phyloP scores from a whole-genome alignment of 2,888 invertebrate genomes.

The Steromphala cineraria region DNA sequence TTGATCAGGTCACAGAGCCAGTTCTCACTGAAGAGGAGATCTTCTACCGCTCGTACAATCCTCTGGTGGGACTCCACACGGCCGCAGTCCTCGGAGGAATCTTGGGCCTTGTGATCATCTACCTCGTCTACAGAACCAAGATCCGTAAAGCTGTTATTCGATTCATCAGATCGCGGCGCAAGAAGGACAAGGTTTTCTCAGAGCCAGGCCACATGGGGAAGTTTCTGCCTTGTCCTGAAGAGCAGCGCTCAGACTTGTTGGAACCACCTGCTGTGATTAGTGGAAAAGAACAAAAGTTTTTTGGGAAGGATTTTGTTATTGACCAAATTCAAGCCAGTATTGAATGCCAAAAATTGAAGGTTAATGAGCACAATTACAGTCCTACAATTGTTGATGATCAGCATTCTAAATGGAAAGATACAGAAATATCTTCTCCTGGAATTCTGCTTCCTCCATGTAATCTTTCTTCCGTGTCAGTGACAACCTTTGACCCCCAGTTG shows the following conservation, averaged over 20 bases:
- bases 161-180: not conserved
- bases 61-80: constrained; percentile 59
- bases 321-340: not conserved
- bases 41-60: constrained; percentile 58
- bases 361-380: not conserved
- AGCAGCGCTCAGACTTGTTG: not conserved
- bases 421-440: not conserved
- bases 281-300: not conserved
- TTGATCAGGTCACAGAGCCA: not conserved
- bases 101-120: constrained; percentile 53
- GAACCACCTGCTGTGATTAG: not conserved
- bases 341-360: not conserved
- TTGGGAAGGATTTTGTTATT: not conserved
- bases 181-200: not conserved
- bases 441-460: constrained; percentile 3
- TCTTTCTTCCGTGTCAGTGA: not conserved
- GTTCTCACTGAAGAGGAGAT: constrained; percentile 14
- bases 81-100: constrained; percentile 59
- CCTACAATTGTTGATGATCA: not conserved
- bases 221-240: not conserved
- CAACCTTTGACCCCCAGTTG: not conserved
- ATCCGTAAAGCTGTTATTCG: constrained; percentile 41
- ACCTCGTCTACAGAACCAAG: constrained; percentile 55
- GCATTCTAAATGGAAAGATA: not conserved
- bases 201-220: not conserved